Evolutionary conservation across 2,797 vertebrate genomes (phyloP).

Genomic region (Enteromius argenteus): DNA sequence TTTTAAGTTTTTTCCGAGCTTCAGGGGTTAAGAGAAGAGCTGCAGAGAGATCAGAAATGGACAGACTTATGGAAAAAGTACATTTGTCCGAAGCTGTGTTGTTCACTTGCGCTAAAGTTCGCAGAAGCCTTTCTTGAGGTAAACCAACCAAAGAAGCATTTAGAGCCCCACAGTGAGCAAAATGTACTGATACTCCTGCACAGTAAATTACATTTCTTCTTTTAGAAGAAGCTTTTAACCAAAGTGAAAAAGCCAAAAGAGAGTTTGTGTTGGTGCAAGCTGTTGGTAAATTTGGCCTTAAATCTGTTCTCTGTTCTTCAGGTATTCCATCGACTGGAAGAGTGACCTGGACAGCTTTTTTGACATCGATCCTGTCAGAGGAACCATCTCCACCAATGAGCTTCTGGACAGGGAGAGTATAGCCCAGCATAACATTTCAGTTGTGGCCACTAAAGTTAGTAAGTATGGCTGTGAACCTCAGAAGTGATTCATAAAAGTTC

Average conservation of each 20-base stretch:
- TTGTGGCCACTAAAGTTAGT: constrained; percentile 98
- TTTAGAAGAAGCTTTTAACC: neutral
- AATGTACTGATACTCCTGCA: neutral
- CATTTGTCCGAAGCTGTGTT: neutral
- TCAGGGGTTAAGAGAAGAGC: constrained; percentile 21
- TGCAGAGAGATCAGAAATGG: neutral
- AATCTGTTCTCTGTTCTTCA: constrained; percentile 61
- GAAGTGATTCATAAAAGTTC: constrained; percentile 60
- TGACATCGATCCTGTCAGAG: constrained; percentile 91
- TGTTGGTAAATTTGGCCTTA: neutral
- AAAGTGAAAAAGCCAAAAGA: neutral
- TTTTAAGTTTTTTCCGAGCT: constrained; percentile 32
- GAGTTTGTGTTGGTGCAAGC: neutral
- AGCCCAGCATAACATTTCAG: constrained; percentile 93
- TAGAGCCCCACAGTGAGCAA: neutral
- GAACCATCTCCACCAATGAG: constrained; percentile 94
- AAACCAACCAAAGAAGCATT: neutral
- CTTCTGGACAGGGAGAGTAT: constrained; percentile 92
- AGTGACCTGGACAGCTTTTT: constrained; percentile 94
- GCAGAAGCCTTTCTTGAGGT: neutral
- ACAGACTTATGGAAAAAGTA: constrained; percentile 3
- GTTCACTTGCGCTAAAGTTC: neutral
- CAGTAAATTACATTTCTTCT: neutral
- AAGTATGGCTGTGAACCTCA: constrained; percentile 79
- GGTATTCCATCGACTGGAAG: constrained; percentile 97